Conservation (phyloP, 2,797 vertebrate genomes). For the Acrossocheilus fasciatus region DNA sequence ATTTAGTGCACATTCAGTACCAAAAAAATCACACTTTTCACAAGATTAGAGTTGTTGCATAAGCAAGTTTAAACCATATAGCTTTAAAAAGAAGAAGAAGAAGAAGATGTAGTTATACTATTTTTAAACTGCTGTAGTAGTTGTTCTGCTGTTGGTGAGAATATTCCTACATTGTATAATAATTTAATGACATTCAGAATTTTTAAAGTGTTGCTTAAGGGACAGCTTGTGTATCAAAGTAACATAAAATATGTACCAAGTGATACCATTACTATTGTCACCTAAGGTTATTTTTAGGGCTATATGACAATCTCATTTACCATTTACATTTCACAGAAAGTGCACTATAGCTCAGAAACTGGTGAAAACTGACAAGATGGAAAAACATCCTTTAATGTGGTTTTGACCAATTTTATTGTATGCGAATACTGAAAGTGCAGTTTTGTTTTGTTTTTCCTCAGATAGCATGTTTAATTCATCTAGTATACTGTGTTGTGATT, state of each 20-base stretch:
- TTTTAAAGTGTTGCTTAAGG: neutral
- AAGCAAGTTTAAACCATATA: too few species aligned
- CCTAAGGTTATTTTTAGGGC: neutral
- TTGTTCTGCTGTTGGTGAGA: neutral
- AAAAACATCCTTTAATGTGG: neutral
- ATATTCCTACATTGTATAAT: neutral
- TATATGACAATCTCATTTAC: neutral
- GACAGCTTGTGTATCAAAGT: neutral
- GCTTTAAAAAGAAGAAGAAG: neutral
- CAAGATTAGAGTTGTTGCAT: neutral
- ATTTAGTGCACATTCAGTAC: neutral
- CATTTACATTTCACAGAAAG: constrained; percentile 8
- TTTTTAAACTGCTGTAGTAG: neutral
- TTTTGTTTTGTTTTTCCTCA: neutral
- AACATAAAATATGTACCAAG: neutral
- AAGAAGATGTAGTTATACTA: too few species aligned
- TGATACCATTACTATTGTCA: neutral
- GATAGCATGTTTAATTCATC: neutral
- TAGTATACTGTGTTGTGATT: constrained; percentile 35
- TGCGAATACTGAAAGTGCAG: neutral
- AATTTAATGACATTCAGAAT: neutral
- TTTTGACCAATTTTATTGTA: neutral
- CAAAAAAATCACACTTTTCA: neutral
- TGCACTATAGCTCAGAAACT: neutral
- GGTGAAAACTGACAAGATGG: neutral